These are phyloP conservation scores for Sinella curviseta DNA, from an alignment of 1,140 invertebrate genomes.

Conservation along the genomic window DNA sequence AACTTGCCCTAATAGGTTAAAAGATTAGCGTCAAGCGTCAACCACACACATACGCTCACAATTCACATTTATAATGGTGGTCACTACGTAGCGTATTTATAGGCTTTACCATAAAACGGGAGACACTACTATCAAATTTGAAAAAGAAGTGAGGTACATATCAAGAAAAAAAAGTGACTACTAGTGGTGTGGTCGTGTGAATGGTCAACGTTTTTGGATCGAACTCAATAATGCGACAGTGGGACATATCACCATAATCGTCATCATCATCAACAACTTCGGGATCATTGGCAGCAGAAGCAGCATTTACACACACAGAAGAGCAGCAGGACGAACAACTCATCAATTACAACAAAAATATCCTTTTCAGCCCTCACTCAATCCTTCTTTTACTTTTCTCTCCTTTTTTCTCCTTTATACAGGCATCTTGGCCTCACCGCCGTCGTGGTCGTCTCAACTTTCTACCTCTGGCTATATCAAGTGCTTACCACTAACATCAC, in stretches of 20 bases:
- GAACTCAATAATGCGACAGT: background rate
- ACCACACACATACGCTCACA: conserved; percentile 4
- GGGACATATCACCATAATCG: background rate
- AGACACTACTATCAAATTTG: too few relatives aligned
- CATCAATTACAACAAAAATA: conserved; percentile 18
- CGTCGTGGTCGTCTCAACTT: background rate
- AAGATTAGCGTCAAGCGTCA: conserved; percentile 26
- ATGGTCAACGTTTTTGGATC: background rate
- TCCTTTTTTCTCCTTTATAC: background rate
- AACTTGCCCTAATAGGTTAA: conserved; percentile 22
- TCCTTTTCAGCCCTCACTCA: background rate
- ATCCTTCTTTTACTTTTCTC: background rate
- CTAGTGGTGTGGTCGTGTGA: background rate
- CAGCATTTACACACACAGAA: too few relatives aligned
- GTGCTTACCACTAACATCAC: background rate
- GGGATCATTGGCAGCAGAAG: background rate
- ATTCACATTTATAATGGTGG: background rate
- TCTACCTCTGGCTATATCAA: conserved; percentile 3
- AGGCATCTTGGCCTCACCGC: background rate
- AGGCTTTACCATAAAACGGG: too few relatives aligned
- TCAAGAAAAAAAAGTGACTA: background rate
- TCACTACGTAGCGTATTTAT: too few relatives aligned
- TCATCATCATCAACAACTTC: too few relatives aligned
- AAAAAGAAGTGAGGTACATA: too few relatives aligned
- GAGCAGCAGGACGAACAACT: background rate